These are phyloP conservation scores for Willisornis vidua DNA, from an alignment of 2,113 vertebrate species.

Conservation along the genomic window DNA sequence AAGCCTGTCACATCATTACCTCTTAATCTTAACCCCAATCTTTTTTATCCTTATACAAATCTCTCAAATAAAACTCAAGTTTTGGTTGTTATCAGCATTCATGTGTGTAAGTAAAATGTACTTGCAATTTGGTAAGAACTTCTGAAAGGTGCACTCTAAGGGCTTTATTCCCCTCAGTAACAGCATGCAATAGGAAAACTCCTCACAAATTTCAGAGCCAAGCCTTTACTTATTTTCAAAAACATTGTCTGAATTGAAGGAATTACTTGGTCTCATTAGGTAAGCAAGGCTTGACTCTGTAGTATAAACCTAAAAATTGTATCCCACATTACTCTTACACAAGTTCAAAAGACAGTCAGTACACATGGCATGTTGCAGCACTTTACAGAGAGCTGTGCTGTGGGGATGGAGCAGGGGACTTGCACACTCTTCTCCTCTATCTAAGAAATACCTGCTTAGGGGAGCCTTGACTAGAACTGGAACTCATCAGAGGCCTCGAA, in stretches of 20 bases:
- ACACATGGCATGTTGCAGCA: neutral
- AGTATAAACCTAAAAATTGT: neutral
- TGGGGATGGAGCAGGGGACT: neutral
- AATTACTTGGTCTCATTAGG: neutral
- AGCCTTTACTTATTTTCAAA: neutral
- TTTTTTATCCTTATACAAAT: constrained; percentile 45
- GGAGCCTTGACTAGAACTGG: neutral
- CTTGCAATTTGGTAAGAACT: neutral
- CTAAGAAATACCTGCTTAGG: neutral
- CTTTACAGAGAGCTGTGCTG: neutral
- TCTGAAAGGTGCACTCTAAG: neutral
- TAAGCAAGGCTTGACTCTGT: neutral
- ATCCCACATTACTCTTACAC: neutral
- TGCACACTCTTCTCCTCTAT: neutral
- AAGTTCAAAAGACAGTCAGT: fast-evolving
- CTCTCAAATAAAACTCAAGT: neutral
- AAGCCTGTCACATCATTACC: constrained; percentile 37
- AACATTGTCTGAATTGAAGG: neutral
- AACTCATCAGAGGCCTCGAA: neutral
- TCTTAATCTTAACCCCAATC: constrained; percentile 21
- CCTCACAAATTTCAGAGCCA: neutral
- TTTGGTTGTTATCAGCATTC: neutral
- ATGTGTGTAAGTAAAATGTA: neutral
- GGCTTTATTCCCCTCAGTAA: neutral
- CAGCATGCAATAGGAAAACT: neutral